Evolutionary conservation across 1,140 invertebrate species (phyloP).

Genomic region (Tigriopus japonicus): DNA sequence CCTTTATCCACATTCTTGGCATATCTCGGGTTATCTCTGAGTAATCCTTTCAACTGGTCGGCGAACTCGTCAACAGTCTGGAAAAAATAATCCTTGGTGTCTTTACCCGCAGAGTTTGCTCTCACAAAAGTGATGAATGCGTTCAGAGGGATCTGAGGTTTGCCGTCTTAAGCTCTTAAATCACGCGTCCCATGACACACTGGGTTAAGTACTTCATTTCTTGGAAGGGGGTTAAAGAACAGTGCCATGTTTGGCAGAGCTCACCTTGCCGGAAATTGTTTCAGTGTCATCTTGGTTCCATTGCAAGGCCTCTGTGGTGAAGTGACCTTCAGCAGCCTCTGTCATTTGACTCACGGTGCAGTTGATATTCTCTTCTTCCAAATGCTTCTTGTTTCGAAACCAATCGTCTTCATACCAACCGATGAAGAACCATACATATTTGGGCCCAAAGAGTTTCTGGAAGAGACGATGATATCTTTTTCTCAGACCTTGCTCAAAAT

Average conservation of each 20-base stretch:
- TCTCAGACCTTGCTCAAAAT: too few species aligned
- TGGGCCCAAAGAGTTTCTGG: slow-evolving; percentile 66
- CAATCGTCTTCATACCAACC: slow-evolving; percentile 99
- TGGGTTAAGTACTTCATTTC: too few species aligned
- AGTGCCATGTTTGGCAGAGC: too few species aligned
- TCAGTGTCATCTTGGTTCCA: slow-evolving; percentile 84
- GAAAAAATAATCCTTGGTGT: slow-evolving; percentile 17
- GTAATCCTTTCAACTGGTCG: slow-evolving; percentile 39
- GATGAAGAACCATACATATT: slow-evolving; percentile 98
- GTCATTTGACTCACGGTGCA: slow-evolving; percentile 85
- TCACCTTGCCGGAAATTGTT: slow-evolving; percentile 78
- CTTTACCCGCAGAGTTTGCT: too few species aligned
- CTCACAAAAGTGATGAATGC: too few species aligned
- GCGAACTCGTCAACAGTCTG: slow-evolving; percentile 42
- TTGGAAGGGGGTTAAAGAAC: too few species aligned
- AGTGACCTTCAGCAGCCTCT: slow-evolving; percentile 80
- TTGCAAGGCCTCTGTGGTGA: slow-evolving; percentile 96
- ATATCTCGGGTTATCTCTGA: not conserved
- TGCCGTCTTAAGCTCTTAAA: too few species aligned
- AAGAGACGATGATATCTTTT: too few species aligned
- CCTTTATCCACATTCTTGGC: slow-evolving; percentile 33
- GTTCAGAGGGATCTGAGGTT: too few species aligned
- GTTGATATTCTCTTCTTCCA: slow-evolving; percentile 70
- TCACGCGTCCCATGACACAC: too few species aligned
- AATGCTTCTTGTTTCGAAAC: slow-evolving; percentile 54